phyloP scores from a whole-genome alignment of 2,113 vertebrate species.

The Passer montanus region DNA sequence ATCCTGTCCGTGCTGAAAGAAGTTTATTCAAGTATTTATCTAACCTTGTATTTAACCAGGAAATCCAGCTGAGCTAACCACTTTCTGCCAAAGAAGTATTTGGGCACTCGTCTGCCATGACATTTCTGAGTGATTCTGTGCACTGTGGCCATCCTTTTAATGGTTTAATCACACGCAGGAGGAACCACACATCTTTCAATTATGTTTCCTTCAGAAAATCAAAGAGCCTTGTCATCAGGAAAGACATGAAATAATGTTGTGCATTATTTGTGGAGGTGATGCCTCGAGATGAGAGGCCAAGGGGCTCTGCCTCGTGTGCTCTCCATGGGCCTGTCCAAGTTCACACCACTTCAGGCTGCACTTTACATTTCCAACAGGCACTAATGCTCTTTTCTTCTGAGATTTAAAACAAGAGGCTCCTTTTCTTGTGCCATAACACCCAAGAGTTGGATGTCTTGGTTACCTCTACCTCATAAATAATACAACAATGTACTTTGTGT shows the following conservation, averaged over 20 bases:
- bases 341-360: not conserved
- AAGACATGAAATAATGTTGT: not conserved
- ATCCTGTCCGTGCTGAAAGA: slow-evolving; percentile 49
- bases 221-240: not conserved
- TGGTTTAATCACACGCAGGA: slow-evolving; percentile 32
- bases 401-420: not conserved
- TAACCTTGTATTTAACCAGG: slow-evolving; percentile 77
- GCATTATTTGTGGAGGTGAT: not conserved
- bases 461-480: not conserved
- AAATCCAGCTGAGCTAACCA: slow-evolving; percentile 66
- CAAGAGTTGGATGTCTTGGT: not conserved
- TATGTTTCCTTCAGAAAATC: slow-evolving; percentile 40
- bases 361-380: not conserved
- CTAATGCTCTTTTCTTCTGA: not conserved
- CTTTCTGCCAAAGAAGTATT: slow-evolving; percentile 63
- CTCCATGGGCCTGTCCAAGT: not conserved
- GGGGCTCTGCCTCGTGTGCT: not conserved
- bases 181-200: not conserved
- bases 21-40: slow-evolving; percentile 69
- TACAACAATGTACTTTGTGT: not conserved
- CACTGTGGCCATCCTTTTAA: not conserved
- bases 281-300: not conserved
- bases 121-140: not conserved
- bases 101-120: slow-evolving; percentile 34
- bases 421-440: not conserved